A percentile compares a stretch with the other conserved stretches of the same genome.
phyloP scores from a whole-genome alignment of 2,113 vertebrate genomes.

The cattle (Bos taurus) region ARS-UCD2.0 NC_037338.1:31595501-31596000 shows the following conservation, averaged over 20 bases:
- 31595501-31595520: not conserved
- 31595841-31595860: not conserved
- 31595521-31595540: not conserved
- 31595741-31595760: not conserved
- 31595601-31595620: not conserved
- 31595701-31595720: not conserved
- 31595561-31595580: not conserved
- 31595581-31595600: not conserved
- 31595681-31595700: not conserved
- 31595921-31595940: accelerated
- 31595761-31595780: not conserved
- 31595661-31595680: not conserved
- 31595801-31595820: not conserved
- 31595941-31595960: not conserved
- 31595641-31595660: not conserved
- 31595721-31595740: not conserved
- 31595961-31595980: not conserved
- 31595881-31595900: not conserved
- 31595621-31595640: not conserved
- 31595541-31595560: not conserved
- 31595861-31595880: not conserved
- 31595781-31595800: no score
- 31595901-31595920: not conserved
- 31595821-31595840: not conserved
- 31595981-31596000: not conserved